Base-by-base conservation (phyloP, 2,113 vertebrate genomes). In the Cottus gobio region DNA sequence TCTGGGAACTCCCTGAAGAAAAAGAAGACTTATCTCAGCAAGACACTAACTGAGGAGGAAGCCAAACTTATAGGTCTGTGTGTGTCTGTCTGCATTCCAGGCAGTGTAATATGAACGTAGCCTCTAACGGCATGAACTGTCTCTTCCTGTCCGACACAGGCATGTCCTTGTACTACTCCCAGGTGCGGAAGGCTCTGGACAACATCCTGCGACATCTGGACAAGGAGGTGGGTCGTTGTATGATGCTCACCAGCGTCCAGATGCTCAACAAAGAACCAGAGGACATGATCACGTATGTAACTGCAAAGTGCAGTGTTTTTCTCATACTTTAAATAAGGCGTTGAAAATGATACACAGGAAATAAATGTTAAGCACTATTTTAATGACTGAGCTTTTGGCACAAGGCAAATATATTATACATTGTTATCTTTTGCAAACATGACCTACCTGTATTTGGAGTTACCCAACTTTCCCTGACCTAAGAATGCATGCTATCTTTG, bases 221-320 rank as follows among this genome's bases (percentile, higher is more conserved):
- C 93, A 99, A 99, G 88, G 98, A 99, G 93, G 98, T 99, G 65
- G 98, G 98, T 2, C 96, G 98, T 15, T 99, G 97, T 89, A 99
- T 99, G 98, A 99, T 99, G 97, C 94, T 99, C 52, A 99, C 97
- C 66, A 99, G 98, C 0, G 95, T 96, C 65, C 98, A 99, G 93
- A 99, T 99, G 97, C 94, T 99, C 78, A 99, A 99, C 95, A 99
- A 99, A 93, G 98, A 99, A 76, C 98, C 98, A 0, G 98, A 99
- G 89, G 98, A 99, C 91, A 99, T 99, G 98, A 99, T 99, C 94
- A 99, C 98, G 98, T 99, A 95, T 88, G 97, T 95, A 39, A 58
- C 66, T 70, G 8, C 58, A 62, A 71, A 65, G 31, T 22, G n/a
- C 28, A 62, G 20, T 46, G 15, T 20, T 15, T 39, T 71, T 64